Evolutionary conservation across 1,140 invertebrate genomes (phyloP).

Genomic region (silkworm (Bombyx mori)): DNA sequence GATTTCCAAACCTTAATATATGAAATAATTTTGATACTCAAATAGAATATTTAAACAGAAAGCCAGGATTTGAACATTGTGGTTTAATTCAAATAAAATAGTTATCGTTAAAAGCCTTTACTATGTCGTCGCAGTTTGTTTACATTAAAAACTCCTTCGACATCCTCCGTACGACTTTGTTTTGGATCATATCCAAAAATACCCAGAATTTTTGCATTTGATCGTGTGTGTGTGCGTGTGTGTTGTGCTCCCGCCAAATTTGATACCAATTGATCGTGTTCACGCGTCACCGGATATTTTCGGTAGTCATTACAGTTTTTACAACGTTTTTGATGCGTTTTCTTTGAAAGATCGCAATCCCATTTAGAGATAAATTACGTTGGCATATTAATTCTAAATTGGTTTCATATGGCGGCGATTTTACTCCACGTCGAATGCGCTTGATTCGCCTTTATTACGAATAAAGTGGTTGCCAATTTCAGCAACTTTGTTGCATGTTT

Average conservation of each 20-base stretch:
- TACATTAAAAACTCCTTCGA: no score
- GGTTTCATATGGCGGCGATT: background rate
- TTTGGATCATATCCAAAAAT: constrained; percentile 19
- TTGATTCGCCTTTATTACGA: background rate
- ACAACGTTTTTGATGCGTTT: background rate
- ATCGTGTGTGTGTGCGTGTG: background rate
- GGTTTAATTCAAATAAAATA: no score
- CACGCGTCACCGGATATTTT: constrained; percentile 4
- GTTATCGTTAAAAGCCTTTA: no score
- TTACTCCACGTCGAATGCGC: background rate
- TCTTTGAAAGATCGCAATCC: background rate
- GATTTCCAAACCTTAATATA: no score
- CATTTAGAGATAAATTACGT: no score
- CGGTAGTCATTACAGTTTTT: background rate
- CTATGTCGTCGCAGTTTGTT: no score
- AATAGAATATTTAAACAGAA: no score
- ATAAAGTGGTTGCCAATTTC: background rate
- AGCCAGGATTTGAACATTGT: no score
- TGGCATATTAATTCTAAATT: no score
- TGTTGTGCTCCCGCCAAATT: constrained; percentile 4
- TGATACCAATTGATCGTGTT: constrained; percentile 2
- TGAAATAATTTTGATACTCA: no score
- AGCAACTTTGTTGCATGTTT: no score
- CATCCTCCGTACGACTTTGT: constrained; percentile 3
- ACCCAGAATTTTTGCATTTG: constrained; percentile 13